Evolutionary conservation across 2,797 vertebrate species (phyloP).

Genomic region (Falco naumanni): DNA sequence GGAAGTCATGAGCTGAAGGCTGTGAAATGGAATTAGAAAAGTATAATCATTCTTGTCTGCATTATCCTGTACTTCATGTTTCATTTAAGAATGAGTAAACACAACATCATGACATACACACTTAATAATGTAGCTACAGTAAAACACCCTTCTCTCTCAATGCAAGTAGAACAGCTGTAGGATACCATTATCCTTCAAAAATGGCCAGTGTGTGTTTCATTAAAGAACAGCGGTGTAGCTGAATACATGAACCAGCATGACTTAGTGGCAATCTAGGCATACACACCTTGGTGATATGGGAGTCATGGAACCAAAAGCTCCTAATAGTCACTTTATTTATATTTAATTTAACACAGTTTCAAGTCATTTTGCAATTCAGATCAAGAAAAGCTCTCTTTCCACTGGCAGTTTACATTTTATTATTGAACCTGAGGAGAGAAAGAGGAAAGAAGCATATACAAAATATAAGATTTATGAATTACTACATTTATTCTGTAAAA

Average conservation of each 20-base stretch:
- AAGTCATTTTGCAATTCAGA: neutral
- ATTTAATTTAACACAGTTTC: neutral
- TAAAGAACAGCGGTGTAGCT: neutral
- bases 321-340: neutral
- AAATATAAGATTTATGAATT: neutral
- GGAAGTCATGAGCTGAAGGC: neutral
- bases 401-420: neutral
- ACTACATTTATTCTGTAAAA: neutral
- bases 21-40: neutral
- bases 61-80: neutral
- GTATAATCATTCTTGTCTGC: neutral
- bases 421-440: neutral
- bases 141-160: neutral
- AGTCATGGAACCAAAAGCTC: neutral
- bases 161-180: neutral
- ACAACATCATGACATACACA: neutral
- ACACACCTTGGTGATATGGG: accelerated
- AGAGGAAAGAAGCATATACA: neutral
- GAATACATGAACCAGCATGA: neutral
- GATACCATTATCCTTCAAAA: neutral
- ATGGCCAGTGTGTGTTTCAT: neutral
- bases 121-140: neutral
- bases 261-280: neutral
- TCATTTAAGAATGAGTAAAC: neutral
- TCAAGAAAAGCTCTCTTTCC: neutral